Base-by-base conservation (phyloP, 1,140 invertebrate species). In the Dendrolimus kikuchii region DNA sequence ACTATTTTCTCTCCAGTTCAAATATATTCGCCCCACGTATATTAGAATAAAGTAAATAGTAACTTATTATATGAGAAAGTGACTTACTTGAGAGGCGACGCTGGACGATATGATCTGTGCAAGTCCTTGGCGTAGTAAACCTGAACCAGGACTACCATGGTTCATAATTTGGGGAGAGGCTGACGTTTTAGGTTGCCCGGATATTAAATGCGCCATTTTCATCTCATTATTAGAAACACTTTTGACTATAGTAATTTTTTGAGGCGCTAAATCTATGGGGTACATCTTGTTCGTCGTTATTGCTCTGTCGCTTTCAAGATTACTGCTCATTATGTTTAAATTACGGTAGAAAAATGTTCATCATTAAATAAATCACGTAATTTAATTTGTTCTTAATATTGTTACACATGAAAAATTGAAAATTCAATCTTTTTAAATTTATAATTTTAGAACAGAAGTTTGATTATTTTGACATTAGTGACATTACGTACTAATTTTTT, bases 181-280 rank as follows among this genome's bases (percentile, higher is more conserved):
- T 9, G 77, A 68, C 23, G 67, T 74, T 63, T 86, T 86, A 4
- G 72, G 49, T 55, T 81, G 81, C 1, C 77, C 73, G 48, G 79
- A 59, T 41, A 84, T 73, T 50, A 84, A 64, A 71, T 86, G 80
- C 60, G 79, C 67, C 79, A 86, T 84, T 74, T 84, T 86, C 40
- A 86, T 71, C 52, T 86, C 82, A 44, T 70, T 66, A 66, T 76
- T 86, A 6, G 82, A 64, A 55, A 83, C 80, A 62, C 67, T 82
- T 65, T 86, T 86, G n/a, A 86, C 83, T 38, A 86, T 84, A 64
- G 82, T 86, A 50, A 86, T 86, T 70, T 86, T 86, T 67, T 82
- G 82, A 52, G 82, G 81, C 45, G 83, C 83, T 71, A 86, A 81
- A 74, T 86, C 83, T 57, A 86, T 86, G 44, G 83, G 83, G 81